Percentiles rank a stretch among this genome's conserved stretches.
Evolutionary conservation across 2,888 invertebrate species (phyloP).

Genomic region (Andrena flavipes): DNA sequence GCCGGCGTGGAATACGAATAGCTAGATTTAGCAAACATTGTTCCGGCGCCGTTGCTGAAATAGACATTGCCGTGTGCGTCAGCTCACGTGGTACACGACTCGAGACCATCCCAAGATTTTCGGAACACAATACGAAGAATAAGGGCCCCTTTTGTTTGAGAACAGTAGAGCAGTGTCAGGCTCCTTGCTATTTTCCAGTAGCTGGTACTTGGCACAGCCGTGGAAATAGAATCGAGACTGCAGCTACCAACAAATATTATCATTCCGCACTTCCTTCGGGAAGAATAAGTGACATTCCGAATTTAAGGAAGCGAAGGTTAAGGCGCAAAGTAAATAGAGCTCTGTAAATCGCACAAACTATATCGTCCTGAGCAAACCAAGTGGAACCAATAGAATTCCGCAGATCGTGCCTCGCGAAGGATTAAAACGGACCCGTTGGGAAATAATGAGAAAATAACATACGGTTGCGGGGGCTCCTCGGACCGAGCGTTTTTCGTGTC

Average conservation of each 20-base stretch:
- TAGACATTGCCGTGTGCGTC: conserved; percentile 5
- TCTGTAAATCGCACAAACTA: too few species aligned
- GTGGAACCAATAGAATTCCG: background rate
- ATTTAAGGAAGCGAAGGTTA: too few species aligned
- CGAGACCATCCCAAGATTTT: conserved; percentile 6
- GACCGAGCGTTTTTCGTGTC: conserved; percentile 32
- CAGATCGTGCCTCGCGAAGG: background rate
- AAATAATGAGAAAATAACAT: conserved; percentile 49
- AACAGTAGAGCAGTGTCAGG: too few species aligned
- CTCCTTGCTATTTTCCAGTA: too few species aligned
- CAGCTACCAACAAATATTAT: too few species aligned
- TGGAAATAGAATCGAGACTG: too few species aligned
- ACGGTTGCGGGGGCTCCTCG: conserved; percentile 2
- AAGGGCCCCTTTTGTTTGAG: too few species aligned
- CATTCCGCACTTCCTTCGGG: too few species aligned
- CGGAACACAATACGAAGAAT: too few species aligned
- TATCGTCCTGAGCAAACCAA: background rate
- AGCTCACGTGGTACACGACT: conserved; percentile 10
- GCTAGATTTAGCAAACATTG: conserved; percentile 28
- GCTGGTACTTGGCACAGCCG: too few species aligned
- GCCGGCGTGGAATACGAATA: conserved; percentile 12
- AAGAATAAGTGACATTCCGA: too few species aligned
- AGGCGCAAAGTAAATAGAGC: too few species aligned
- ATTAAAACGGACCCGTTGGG: conserved; percentile 8
- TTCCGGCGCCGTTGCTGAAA: conserved; percentile 35